Conservation (phyloP, 2,113 vertebrate genomes). For the Corythornis vintsioides region DNA sequence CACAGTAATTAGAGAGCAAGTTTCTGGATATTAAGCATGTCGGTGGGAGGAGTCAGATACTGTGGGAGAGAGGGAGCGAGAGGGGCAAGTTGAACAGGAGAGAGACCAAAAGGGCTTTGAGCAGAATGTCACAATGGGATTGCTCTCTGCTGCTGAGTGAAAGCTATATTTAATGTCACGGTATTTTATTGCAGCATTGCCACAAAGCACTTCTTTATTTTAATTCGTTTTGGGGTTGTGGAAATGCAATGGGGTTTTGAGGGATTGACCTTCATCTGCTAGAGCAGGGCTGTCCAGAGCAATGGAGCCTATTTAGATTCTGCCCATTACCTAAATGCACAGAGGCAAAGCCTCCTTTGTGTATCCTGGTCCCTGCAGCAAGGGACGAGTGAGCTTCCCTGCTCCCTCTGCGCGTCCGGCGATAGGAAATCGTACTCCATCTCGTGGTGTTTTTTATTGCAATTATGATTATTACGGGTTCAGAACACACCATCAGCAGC, state of each 20-base stretch:
- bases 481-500: neutral
- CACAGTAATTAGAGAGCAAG: constrained; percentile 59
- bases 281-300: neutral
- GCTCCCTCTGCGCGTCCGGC: neutral
- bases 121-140: neutral
- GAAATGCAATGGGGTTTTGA: constrained; percentile 4
- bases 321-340: neutral
- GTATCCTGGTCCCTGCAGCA: neutral
- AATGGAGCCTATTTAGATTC: neutral
- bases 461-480: neutral
- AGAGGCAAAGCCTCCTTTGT: neutral
- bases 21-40: constrained; percentile 39
- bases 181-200: neutral
- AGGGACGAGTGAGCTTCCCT: neutral
- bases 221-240: neutral
- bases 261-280: neutral
- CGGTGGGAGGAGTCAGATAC: neutral
- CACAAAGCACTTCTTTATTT: neutral
- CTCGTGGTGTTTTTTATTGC: neutral
- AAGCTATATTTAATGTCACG: neutral
- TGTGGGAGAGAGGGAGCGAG: accelerated
- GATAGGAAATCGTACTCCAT: neutral
- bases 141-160: neutral
- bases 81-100: neutral
- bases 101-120: neutral